phyloP scores from a whole-genome alignment of 2,113 vertebrate species.

The Phylloscopus whistleri region DNA sequence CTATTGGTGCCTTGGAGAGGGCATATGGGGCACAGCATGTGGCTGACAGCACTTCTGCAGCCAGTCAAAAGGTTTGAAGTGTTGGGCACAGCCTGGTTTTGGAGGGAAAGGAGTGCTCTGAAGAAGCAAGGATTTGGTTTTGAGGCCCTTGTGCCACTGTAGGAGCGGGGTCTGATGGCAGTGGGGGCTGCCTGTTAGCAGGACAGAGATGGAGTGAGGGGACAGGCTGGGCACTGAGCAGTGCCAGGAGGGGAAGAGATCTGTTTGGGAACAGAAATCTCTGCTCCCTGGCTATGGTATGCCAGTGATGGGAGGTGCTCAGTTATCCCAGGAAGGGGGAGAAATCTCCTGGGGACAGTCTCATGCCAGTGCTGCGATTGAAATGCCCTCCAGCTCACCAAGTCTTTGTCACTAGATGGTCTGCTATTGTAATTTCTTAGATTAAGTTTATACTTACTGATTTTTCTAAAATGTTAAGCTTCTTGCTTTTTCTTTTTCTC shows the following conservation, averaged over 20 bases:
- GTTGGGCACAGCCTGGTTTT: not conserved
- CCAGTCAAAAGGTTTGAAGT: not conserved
- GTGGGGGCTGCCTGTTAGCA: not conserved
- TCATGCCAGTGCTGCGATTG: accelerated
- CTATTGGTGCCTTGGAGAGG: not conserved
- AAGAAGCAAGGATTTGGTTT: not conserved
- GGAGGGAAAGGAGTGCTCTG: not conserved
- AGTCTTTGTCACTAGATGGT: not conserved
- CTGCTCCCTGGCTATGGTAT: not conserved
- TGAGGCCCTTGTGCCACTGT: accelerated
- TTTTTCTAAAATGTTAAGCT: not conserved
- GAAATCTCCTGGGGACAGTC: not conserved
- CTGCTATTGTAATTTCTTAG: not conserved
- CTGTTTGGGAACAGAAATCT: accelerated
- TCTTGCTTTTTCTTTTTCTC: not conserved
- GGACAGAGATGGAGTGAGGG: accelerated
- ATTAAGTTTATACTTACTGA: not conserved
- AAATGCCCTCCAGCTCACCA: not conserved
- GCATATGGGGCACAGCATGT: too few relatives aligned
- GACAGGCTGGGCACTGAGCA: not conserved
- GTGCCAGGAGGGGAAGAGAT: not conserved
- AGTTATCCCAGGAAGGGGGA: accelerated
- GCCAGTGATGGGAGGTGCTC: accelerated
- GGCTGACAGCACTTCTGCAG: not conserved
- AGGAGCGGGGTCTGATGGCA: accelerated